phyloP scores from a whole-genome alignment of 2,113 vertebrate genomes.

The Brachyistius frenatus region DNA sequence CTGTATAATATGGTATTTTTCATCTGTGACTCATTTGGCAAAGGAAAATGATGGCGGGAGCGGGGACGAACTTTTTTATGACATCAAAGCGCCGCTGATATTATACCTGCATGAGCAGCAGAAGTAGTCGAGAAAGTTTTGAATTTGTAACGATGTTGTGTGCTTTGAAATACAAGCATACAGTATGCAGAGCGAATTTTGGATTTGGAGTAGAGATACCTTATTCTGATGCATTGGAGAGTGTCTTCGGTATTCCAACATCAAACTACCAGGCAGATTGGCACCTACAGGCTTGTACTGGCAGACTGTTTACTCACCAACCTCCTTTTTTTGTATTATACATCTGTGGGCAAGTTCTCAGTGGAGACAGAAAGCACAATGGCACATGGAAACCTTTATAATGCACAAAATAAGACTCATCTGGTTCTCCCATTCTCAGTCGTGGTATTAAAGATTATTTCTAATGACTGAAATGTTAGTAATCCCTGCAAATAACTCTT shows the following conservation, averaged over 20 bases:
- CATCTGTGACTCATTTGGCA: slow-evolving; percentile 83
- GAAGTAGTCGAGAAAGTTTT: slow-evolving; percentile 59
- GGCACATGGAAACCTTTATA: slow-evolving; percentile 56
- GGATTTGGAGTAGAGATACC: slow-evolving; percentile 60
- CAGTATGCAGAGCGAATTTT: slow-evolving; percentile 49
- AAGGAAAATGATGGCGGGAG: slow-evolving; percentile 70
- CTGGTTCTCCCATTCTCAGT: neutral
- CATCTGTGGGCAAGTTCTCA: slow-evolving; percentile 67
- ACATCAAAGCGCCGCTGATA: slow-evolving; percentile 70
- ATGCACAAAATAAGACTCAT: slow-evolving; percentile 31
- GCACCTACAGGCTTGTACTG: slow-evolving; percentile 71
- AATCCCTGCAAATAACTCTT: neutral
- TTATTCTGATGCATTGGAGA: slow-evolving; percentile 69
- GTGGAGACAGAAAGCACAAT: slow-evolving; percentile 58
- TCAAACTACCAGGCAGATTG: slow-evolving; percentile 74
- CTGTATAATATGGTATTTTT: slow-evolving; percentile 85
- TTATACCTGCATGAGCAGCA: slow-evolving; percentile 69
- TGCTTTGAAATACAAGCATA: slow-evolving; percentile 67
- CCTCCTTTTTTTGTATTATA: slow-evolving; percentile 73
- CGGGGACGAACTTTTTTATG: slow-evolving; percentile 67
- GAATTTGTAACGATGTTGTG: slow-evolving; percentile 64
- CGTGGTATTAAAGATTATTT: neutral
- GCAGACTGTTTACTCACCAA: slow-evolving; percentile 73
- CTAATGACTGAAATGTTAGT: slow-evolving; percentile 6
- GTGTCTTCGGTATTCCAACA: slow-evolving; percentile 61